These are phyloP conservation scores for Leptothorax acervorum DNA, from an alignment of 2,888 invertebrate genomes.

Conservation along the genomic window DNA sequence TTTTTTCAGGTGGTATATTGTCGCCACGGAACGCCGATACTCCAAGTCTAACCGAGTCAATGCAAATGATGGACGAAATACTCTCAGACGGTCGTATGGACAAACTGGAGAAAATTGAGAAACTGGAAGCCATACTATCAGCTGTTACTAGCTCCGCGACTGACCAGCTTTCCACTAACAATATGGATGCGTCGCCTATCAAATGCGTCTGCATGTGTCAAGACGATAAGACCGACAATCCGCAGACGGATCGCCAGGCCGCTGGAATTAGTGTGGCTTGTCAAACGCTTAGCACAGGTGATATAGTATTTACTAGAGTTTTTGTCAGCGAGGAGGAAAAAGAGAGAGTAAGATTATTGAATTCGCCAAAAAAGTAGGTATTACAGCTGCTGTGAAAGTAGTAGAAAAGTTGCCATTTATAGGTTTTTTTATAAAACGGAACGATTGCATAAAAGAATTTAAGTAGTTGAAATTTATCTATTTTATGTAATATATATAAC, in stretches of 20 bases:
- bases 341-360: conserved; percentile 87
- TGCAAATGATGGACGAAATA: conserved; percentile 95
- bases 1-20: conserved; percentile 86
- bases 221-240: conserved; percentile 65
- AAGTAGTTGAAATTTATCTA: conserved; percentile 64
- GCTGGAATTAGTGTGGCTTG: conserved; percentile 87
- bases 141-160: conserved; percentile 91
- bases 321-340: conserved; percentile 88
- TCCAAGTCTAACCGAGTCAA: conserved; percentile 94
- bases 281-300: conserved; percentile 96
- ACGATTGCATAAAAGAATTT: conserved; percentile 47
- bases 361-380: conserved; percentile 86
- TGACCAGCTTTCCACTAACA: conserved; percentile 87
- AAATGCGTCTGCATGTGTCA: conserved; percentile 85
- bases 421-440: conserved; percentile 67
- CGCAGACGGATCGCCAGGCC: conserved; percentile 82
- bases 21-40: conserved; percentile 93
- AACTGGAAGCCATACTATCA: conserved; percentile 94
- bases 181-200: conserved; percentile 86
- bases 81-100: conserved; percentile 94
- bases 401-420: conserved; percentile 74
- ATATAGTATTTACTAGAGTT: conserved; percentile 96
- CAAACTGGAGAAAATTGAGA: conserved; percentile 94
- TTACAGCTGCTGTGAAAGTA: conserved; percentile 63
- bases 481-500: conserved; percentile 64